These are phyloP conservation scores for Acromyrmex heyeri DNA, from an alignment of 1,140 invertebrate species.

Conservation along the genomic window DNA sequence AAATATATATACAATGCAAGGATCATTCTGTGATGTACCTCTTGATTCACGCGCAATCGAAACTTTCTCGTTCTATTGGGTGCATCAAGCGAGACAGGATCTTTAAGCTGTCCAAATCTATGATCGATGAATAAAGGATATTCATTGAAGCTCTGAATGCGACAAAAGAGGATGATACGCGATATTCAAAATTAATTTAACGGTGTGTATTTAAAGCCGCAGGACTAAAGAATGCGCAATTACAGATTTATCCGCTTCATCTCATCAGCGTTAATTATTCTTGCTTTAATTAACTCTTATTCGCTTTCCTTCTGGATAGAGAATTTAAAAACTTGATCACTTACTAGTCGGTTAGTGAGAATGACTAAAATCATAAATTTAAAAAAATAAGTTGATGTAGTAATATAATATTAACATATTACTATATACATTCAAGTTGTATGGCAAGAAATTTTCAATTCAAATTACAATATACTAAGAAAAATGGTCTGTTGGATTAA, in stretches of 20 bases:
- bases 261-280: neutral
- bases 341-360: neutral
- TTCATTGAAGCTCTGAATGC: constrained; percentile 6
- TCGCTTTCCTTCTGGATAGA: neutral
- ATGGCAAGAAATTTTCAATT: no score
- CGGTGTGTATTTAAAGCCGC: constrained; percentile 39
- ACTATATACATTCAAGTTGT: no score
- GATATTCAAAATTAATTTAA: constrained; percentile 62
- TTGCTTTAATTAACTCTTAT: neutral
- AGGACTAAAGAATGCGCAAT: neutral
- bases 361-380: neutral
- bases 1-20: neutral
- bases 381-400: neutral
- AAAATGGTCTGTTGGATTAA: no score
- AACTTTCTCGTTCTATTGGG: constrained; percentile 22
- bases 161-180: constrained; percentile 17
- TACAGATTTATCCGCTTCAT: neutral
- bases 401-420: no score
- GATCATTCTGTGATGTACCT: neutral
- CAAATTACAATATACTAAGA: no score
- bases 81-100: constrained; percentile 8
- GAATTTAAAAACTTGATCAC: neutral
- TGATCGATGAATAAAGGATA: constrained; percentile 55
- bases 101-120: constrained; percentile 26
- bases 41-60: constrained; percentile 38